Evolutionary conservation across 2,113 vertebrate genomes (phyloP), one percentile per base, ranked within the genome.

Genomic region (Tor tambroides): DNA sequence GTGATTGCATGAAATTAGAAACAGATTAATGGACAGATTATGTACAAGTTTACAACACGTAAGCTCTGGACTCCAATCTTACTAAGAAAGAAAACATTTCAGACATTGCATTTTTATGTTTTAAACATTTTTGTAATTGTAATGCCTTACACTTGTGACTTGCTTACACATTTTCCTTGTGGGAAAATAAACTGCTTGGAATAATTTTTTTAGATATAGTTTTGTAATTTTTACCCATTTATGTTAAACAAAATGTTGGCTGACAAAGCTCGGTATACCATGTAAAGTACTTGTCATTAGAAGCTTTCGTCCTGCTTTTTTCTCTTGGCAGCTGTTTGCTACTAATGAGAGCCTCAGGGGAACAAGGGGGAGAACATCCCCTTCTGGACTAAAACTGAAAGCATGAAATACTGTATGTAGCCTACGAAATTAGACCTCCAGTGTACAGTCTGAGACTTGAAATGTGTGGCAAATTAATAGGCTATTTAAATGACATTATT

Each of bases 291-390:
- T 38, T 56, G 54, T 61, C 54, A 61, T 80, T 63, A 15, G 11
- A 10, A 26, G 9, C 26, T 21, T 35, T 59, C 10, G 10, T 56
- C 19, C 30, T 79, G 77, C 49, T 79, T 79, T 79, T 30, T 35
- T 8, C 76, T 59, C 28, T 79, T 38, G 12, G 74, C 41, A 76
- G 74, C 74, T 79, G 49, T 59, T 17, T 35, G 30, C 56, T 65
- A 46, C 61, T 85, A 65, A 77, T 85, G 74, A 49, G 72, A 85
- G 43, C n/a, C 41, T 76, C 74, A 67, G 56, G 56, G 71, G 80
- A 80, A 81, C 17, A 86, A 69, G 88, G 41, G 72, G 43, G 11
- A 75, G 6, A 46, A 32, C 86, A 63, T 51, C 41, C 41, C 41
- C 12, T 46, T 41, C 12, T 32, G 46, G 71, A 30, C 35, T 14